Evolutionary conservation across 2,888 invertebrate genomes (phyloP).

Genomic region (Cerastoderma edule): DNA sequence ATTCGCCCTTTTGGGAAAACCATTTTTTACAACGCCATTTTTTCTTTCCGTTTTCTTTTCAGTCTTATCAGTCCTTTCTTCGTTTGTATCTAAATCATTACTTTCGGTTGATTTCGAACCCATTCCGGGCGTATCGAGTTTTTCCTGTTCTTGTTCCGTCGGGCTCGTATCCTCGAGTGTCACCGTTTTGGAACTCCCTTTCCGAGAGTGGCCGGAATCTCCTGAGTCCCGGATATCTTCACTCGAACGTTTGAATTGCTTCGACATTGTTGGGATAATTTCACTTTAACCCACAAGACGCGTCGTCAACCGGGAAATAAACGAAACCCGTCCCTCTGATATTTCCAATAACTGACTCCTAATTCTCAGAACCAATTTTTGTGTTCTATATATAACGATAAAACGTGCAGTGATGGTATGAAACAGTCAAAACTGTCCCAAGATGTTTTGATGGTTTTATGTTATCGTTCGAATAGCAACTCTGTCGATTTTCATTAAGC

Average conservation of each 20-base stretch:
- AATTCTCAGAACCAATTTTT: too few species aligned
- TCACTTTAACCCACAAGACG: too few species aligned
- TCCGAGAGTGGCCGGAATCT: slow-evolving; percentile 15
- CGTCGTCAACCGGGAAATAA: too few species aligned
- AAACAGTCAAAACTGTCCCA: too few species aligned
- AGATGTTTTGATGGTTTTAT: too few species aligned
- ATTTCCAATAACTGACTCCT: too few species aligned
- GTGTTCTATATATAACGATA: too few species aligned
- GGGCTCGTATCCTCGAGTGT: slow-evolving; percentile 29
- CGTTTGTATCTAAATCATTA: background rate
- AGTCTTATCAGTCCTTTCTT: background rate
- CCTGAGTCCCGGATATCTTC: background rate
- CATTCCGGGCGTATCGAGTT: background rate
- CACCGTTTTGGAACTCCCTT: slow-evolving; percentile 31
- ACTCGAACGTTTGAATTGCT: background rate
- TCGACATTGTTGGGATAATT: too few species aligned
- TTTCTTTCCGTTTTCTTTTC: background rate
- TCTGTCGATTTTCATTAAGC: too few species aligned
- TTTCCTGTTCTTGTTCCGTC: background rate
- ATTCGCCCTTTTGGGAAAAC: background rate
- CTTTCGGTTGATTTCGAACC: background rate
- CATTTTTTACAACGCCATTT: background rate
- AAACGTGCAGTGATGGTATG: too few species aligned
- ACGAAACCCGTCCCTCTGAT: too few species aligned
- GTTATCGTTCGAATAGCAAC: too few species aligned